phyloP scores from a whole-genome alignment of 2,888 invertebrate species.

The Hydroisotoma schaefferi region DNA sequence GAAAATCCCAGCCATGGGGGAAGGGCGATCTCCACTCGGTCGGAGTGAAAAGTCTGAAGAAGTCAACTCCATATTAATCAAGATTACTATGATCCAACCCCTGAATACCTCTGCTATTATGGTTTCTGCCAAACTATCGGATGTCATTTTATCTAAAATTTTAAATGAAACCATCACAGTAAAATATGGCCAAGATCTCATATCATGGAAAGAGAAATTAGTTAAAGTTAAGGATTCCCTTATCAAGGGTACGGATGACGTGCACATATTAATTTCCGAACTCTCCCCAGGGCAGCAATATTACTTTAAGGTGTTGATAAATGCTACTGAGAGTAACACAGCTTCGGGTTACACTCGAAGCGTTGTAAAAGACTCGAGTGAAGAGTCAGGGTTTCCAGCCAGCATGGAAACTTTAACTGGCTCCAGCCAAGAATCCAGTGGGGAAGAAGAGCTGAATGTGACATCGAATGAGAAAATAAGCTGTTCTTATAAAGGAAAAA shows the following conservation, averaged over 20 bases:
- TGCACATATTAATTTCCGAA: slow-evolving; percentile 39
- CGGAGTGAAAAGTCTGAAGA: slow-evolving; percentile 21
- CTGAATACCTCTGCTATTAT: slow-evolving; percentile 42
- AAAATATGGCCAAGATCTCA: slow-evolving; percentile 37
- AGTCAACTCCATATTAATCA: slow-evolving; percentile 17
- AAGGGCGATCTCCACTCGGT: slow-evolving; percentile 7
- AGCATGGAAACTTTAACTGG: neutral
- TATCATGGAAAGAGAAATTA: slow-evolving; percentile 34
- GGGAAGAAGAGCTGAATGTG: neutral
- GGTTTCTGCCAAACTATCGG: slow-evolving; percentile 37
- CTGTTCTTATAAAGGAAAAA: slow-evolving; percentile 51
- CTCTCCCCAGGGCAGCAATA: slow-evolving; percentile 40
- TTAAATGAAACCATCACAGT: slow-evolving; percentile 36
- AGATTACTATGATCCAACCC: slow-evolving; percentile 38
- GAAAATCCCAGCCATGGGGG: slow-evolving; percentile 22
- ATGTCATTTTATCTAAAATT: slow-evolving; percentile 32
- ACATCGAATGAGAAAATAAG: slow-evolving; percentile 24
- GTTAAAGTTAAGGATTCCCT: slow-evolving; percentile 40
- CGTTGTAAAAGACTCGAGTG: slow-evolving; percentile 15
- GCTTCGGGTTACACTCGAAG: slow-evolving; percentile 34
- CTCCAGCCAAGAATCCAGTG: slow-evolving; percentile 3
- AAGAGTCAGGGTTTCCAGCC: slow-evolving; percentile 13
- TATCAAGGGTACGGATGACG: slow-evolving; percentile 37
- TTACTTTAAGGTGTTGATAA: slow-evolving; percentile 40
- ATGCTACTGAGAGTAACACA: slow-evolving; percentile 40